A percentile compares a stretch with the other conserved stretches of the same genome.
Evolutionary conservation across 2,797 vertebrate species (phyloP).

Genomic region (Chanos chanos): DNA sequence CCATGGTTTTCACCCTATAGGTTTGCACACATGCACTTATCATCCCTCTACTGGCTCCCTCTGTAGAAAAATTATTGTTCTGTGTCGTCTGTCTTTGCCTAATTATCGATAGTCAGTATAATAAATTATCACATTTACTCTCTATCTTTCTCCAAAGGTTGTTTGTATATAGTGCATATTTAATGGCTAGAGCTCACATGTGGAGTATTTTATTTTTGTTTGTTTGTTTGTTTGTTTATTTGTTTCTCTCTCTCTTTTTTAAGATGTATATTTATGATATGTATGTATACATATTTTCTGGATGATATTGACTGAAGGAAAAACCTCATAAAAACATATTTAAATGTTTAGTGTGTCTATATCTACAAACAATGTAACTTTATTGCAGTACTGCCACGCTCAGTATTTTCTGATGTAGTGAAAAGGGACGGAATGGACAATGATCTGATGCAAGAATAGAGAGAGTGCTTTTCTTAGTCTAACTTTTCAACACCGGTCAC

Average conservation of each 20-base stretch:
- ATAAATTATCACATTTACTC: conserved; percentile 69
- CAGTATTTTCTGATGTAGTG: conserved; percentile 17
- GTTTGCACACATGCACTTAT: conserved; percentile 89
- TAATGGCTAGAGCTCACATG: conserved; percentile 73
- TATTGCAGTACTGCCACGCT: neutral
- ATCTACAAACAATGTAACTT: conserved; percentile 33
- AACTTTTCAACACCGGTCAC: conserved; percentile 13
- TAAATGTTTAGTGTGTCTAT: conserved; percentile 49
- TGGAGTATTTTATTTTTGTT: conserved; percentile 57
- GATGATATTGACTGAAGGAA: conserved; percentile 17
- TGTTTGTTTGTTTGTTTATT: conserved; percentile 9
- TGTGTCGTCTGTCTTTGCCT: conserved; percentile 79
- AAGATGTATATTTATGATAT: conserved; percentile 21
- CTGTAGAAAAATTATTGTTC: conserved; percentile 78
- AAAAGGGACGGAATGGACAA: conserved; percentile 5
- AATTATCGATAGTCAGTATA: conserved; percentile 71
- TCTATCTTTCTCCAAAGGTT: conserved; percentile 79
- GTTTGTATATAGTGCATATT: conserved; percentile 83
- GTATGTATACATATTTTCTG: conserved; percentile 6
- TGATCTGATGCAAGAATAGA: conserved; percentile 37
- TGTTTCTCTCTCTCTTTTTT: conserved; percentile 21
- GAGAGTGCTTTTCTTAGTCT: conserved; percentile 9
- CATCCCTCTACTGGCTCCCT: conserved; percentile 40
- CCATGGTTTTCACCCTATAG: conserved; percentile 86
- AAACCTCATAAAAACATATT: conserved; percentile 37